A percentile compares a stretch with the other conserved stretches of the same genome.
Conservation (phyloP, 2,797 vertebrate genomes). For the Poecile montanus region DNA sequence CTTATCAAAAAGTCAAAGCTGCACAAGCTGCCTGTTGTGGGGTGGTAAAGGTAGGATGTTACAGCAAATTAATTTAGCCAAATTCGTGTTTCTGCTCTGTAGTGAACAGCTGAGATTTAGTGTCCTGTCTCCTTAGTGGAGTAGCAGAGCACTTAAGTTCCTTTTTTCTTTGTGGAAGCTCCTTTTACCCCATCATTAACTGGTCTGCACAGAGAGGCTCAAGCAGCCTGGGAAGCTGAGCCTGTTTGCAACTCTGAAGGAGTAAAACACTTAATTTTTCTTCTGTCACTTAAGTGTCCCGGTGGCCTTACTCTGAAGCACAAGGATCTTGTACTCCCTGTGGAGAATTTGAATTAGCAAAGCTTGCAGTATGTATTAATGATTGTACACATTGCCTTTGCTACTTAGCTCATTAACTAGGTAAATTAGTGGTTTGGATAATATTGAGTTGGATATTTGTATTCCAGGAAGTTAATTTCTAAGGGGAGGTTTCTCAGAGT, state of each 20-base stretch:
- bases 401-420: slow-evolving; percentile 14
- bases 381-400: neutral
- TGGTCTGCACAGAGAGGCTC: neutral
- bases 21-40: neutral
- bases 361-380: slow-evolving; percentile 24
- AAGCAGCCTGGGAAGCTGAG: neutral
- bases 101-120: neutral
- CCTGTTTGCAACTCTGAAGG: neutral
- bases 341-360: slow-evolving; percentile 1
- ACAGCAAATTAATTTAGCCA: neutral
- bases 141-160: neutral
- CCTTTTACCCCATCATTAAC: neutral
- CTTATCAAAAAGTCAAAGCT: neutral
- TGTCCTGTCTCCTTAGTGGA: neutral
- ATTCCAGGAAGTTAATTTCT: slow-evolving; percentile 45
- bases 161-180: neutral
- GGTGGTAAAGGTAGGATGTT: neutral
- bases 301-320: neutral
- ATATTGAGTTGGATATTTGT: neutral
- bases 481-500: slow-evolving; percentile 17
- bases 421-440: slow-evolving; percentile 32
- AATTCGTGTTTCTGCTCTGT: neutral
- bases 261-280: neutral
- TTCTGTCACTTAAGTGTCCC: neutral
- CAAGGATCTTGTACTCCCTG: neutral